A percentile compares a stretch with the other conserved stretches of the same genome.
These are phyloP conservation scores for Brachionus paranguensis DNA, from an alignment of 1,140 invertebrate genomes.

Conservation along the genomic window DNA sequence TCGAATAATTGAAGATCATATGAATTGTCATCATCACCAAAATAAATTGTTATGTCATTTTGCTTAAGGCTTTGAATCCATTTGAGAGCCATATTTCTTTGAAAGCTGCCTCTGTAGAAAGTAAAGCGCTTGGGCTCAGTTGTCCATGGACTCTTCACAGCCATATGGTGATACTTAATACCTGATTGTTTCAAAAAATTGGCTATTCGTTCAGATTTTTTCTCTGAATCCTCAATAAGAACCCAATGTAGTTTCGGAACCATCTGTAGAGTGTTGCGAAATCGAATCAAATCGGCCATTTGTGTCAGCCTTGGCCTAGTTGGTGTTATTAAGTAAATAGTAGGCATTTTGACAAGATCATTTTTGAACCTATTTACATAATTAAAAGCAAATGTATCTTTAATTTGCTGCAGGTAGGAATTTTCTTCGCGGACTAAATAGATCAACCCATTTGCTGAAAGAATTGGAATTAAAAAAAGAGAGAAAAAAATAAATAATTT, in stretches of 20 bases:
- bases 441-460: background rate
- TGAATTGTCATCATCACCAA: slow-evolving; percentile 97
- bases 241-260: slow-evolving; percentile 87
- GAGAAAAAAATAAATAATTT: background rate
- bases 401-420: background rate
- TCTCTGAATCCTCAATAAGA: slow-evolving; percentile 74
- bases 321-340: slow-evolving; percentile 70
- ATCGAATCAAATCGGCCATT: slow-evolving; percentile 81
- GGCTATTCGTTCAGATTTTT: slow-evolving; percentile 67
- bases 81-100: slow-evolving; percentile 78
- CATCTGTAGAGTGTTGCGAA: slow-evolving; percentile 76
- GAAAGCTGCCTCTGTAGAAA: slow-evolving; percentile 85
- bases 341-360: slow-evolving; percentile 20
- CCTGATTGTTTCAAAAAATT: slow-evolving; percentile 68
- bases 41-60: slow-evolving; percentile 65
- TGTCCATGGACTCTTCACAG: slow-evolving; percentile 68
- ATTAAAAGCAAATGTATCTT: background rate
- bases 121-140: slow-evolving; percentile 64
- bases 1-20: slow-evolving; percentile 81
- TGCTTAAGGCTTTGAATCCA: slow-evolving; percentile 66
- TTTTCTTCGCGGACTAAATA: background rate
- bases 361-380: background rate
- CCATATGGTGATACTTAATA: slow-evolving; percentile 70
- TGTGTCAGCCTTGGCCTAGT: slow-evolving; percentile 76
- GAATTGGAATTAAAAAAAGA: background rate